Base-by-base conservation (phyloP, 2,888 invertebrate species). In the Anoplius nigerrimus region DNA sequence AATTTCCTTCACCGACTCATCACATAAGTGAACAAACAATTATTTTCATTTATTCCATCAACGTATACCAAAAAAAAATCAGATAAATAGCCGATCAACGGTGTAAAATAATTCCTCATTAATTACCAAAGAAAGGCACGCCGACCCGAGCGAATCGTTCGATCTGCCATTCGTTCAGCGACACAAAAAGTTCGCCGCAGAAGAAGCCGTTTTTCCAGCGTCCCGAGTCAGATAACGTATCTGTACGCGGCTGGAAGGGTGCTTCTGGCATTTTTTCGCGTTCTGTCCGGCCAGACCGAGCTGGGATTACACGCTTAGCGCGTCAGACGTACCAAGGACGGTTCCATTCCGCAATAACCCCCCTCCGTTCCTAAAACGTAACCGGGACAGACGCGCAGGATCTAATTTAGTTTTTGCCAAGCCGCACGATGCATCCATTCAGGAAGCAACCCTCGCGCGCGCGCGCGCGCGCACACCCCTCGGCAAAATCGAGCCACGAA, bases 371-470 rank as follows among this genome's bases (percentile, higher is more conserved):
- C 46, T 27, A n/a, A n/a, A n/a, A 46, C 6, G 15, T 27, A 59
- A 15, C 16, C 48, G 24, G 15, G 27, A n/a, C 71, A 51, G 15
- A 24, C 48, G 58, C 42, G 45, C 61, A 45, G 63, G 58, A 71
- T 74, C 70, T 75, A 75, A 78, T 77, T 77, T 73, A 71, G 62
- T 69, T 76, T 77, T 67, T 72, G 57, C 59, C 57, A 42, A 20
- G 61, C 61, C 34, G 51, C 62, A 55, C 58, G 56, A 57, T 65
- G 57, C 74, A 62, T 67, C 66, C 61, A 60, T 71, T 64, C 64
- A 52, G 53, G n/a, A n/a, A n/a, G n/a, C n/a, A n/a, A n/a, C n/a
- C n/a, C n/a, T n/a, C n/a, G n/a, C n/a, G n/a, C n/a, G n/a, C n/a
- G n/a, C n/a, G n/a, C n/a, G n/a, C n/a, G n/a, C n/a, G n/a, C n/a